phyloP scores from a whole-genome alignment of 1,140 invertebrate genomes.

The Anoplophora glabripennis region DNA sequence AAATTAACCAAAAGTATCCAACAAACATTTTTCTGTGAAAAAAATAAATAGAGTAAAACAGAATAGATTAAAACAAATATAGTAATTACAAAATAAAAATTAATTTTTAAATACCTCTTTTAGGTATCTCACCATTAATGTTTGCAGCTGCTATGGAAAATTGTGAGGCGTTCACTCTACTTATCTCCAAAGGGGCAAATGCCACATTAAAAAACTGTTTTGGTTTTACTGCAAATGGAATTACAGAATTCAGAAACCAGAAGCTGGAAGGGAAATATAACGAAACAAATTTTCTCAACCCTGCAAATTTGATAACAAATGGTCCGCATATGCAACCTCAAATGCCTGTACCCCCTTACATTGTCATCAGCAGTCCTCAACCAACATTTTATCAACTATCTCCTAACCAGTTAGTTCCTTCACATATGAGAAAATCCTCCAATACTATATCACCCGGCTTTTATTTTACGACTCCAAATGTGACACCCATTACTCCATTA shows the following conservation, averaged over 20 bases:
- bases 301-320: slow-evolving; percentile 9
- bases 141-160: slow-evolving; percentile 40
- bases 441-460: slow-evolving; percentile 5
- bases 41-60: too few relatives aligned
- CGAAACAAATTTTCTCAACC: background rate
- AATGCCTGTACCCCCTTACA: slow-evolving; percentile 3
- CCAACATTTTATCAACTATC: background rate
- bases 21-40: background rate
- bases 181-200: slow-evolving; percentile 33
- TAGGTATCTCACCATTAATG: slow-evolving; percentile 42
- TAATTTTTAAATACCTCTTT: slow-evolving; percentile 19
- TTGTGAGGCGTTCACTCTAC: slow-evolving; percentile 20
- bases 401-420: background rate
- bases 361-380: background rate
- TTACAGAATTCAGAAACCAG: slow-evolving; percentile 18
- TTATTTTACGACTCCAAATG: slow-evolving; percentile 19
- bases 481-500: slow-evolving; percentile 31
- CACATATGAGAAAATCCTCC: slow-evolving; percentile 20
- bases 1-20: background rate
- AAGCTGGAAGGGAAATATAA: slow-evolving; percentile 12
- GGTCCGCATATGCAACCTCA: slow-evolving; percentile 11
- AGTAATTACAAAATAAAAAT: too few relatives aligned
- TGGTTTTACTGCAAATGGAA: slow-evolving; percentile 30
- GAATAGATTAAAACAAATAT: too few relatives aligned
- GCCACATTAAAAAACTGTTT: slow-evolving; percentile 28